Base-by-base conservation (phyloP, 2,797 vertebrate species). In the Halcyon smyrnensis region DNA sequence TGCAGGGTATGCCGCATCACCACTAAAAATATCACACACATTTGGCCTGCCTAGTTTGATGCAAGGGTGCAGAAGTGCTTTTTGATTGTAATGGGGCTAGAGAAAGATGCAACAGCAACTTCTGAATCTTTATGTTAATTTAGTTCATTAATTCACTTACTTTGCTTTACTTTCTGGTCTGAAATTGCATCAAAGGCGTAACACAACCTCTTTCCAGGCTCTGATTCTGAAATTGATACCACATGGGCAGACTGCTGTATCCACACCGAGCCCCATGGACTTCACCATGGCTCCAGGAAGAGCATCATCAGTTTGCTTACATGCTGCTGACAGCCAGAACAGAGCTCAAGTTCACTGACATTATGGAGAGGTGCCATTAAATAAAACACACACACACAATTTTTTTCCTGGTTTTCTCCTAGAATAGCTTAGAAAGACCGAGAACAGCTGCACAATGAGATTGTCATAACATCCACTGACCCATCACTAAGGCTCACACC, bases 311-410 rank as follows among this genome's bases (percentile, higher is more conserved):
- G 2, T 73, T 91, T 91, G n/a, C 51, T 64, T 32, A 37, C 7
- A 32, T 0, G 0, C 37, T 69, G 69, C 41, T 0, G 3, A 16
- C 68, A 5, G 4, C 57, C 51, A 69, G 57, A 62, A 45, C 32
- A 53, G 39, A 87, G 51, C 43, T 84, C 30, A 45, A 11, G 23
- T 62, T 70, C 59, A 76, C 45, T 36, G 43, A 68, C 19, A 24
- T 24, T 34, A 69, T 3, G 19, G 36, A 89, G 43, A 77, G 5
- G 7, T 74, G 45, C 27, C 17, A 6, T 62, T 82, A 84, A 84
- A 68, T 50, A 56, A 57, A 56, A 74, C 0, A 0, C 32, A 48
- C 32, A 19, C 23, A n/a, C 68, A 6, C 37, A 19, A 30, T 41
- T n/a, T 5, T 15, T 21, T 7, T 0, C 3, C 4, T 14, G 2